Base-by-base conservation (phyloP, 1,140 invertebrate genomes). In the Holotrichia oblita region DNA sequence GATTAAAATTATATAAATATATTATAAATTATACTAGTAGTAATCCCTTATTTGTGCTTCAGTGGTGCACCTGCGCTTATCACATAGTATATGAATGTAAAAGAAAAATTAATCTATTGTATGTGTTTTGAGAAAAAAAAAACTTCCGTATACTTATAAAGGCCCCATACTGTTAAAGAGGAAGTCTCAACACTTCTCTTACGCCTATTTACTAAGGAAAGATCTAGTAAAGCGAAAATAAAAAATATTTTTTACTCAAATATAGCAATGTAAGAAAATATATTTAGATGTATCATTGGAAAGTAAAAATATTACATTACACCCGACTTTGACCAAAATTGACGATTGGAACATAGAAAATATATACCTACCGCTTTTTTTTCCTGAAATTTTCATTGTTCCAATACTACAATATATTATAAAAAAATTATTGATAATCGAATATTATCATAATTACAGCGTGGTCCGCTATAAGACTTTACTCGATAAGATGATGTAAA, bases 151-250 rank as follows among this genome's bases (percentile, higher is more conserved):
- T 22, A 34, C 20, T 69, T 9, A 55, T 42, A 34, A 22, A 76
- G 75, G 24, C 75, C 75, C 75, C 75, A 76, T 76, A 76, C 75
- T 76, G 41, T 76, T 76, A 76, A 42, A 76, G 75, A 48, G 48
- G 74, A 76, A 76, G 24, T 48, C 44, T 48, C 44, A 48, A 48
- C 12, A 8, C 44, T 48, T 48, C 44, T 48, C 44, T 48, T 48
- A 14, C 12, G 12, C 12, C 44, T 12, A 48, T 14, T 48, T 48
- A 10, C 44, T 12, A 14, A 7, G 12, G 12, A 48, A 48, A 10
- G 44, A 48, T 48, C n/a, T 12, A n/a, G n/a, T n/a, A n/a, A n/a
- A n/a, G n/a, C n/a, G n/a, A n/a, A 48, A 12, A 12, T 12, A 10
- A 48, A 48, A 48, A 48, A 1, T 48, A 48, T n/a, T 12, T 0